Percentiles rank a stretch among this genome's conserved stretches.
phyloP scores from a whole-genome alignment of 1,140 invertebrate genomes.

The Pissodes strobi region DNA sequence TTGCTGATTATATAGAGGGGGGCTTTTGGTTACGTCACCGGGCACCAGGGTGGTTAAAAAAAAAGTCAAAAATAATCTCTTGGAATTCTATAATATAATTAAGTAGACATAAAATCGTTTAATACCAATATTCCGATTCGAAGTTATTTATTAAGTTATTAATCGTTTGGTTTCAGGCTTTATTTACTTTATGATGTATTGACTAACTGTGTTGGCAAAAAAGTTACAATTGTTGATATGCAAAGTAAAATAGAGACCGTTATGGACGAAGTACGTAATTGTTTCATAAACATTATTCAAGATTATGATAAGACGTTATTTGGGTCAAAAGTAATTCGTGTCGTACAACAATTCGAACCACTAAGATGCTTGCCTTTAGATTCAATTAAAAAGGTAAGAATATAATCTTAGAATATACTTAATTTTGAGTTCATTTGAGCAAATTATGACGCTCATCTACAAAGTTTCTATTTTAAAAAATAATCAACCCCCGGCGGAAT shows the following conservation, averaged over 20 bases:
- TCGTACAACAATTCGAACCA: constrained; percentile 95
- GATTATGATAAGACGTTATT: constrained; percentile 91
- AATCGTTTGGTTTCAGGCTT: constrained; percentile 10
- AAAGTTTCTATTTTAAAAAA: no score
- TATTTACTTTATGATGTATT: constrained; percentile 28
- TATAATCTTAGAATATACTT: no score
- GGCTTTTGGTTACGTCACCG: no score
- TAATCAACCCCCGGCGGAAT: no score
- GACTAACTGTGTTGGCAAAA: constrained; percentile 14
- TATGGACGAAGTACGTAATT: constrained; percentile 52
- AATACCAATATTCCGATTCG: neutral
- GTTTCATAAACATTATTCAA: constrained; percentile 86
- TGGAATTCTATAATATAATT: no score
- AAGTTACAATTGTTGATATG: neutral
- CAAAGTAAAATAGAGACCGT: constrained; percentile 40
- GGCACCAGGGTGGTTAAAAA: no score
- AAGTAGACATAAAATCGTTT: neutral
- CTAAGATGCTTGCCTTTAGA: constrained; percentile 95
- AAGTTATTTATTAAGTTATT: neutral
- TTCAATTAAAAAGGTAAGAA: constrained; percentile 86
- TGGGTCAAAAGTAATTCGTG: constrained; percentile 86
- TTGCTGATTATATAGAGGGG: constrained; percentile 75
- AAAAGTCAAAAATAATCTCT: no score
- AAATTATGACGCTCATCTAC: no score
- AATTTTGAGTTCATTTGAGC: no score